Evolutionary conservation across 2,797 vertebrate species (phyloP).

Genomic region (Premnoplex brunnescens): DNA sequence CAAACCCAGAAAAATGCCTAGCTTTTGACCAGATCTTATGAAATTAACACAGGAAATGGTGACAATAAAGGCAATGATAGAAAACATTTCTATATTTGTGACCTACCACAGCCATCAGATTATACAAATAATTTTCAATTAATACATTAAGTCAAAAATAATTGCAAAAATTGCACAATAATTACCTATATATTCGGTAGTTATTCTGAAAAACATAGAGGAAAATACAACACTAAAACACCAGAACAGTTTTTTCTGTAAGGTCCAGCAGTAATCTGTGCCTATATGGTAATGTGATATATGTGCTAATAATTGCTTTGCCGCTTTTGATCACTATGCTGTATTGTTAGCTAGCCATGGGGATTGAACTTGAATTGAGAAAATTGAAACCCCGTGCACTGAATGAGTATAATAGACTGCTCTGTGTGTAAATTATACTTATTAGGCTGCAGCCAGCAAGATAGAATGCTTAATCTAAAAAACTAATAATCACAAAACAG

Average conservation of each 20-base stretch:
- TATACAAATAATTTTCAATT: background rate
- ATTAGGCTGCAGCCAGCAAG: background rate
- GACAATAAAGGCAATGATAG: background rate
- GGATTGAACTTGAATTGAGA: background rate
- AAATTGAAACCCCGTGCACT: background rate
- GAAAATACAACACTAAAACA: background rate
- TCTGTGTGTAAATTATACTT: slow-evolving; percentile 15
- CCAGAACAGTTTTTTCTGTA: background rate
- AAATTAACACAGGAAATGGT: background rate
- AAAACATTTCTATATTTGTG: background rate
- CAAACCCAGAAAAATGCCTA: background rate
- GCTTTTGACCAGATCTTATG: background rate
- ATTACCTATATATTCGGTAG: background rate
- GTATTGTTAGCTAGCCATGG: background rate
- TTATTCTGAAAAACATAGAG: background rate
- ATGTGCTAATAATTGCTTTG: background rate
- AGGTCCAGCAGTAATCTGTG: background rate
- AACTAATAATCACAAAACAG: slow-evolving; percentile 50
- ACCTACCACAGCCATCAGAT: background rate
- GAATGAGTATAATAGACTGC: slow-evolving; percentile 1
- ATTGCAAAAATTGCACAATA: background rate
- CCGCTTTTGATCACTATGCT: background rate
- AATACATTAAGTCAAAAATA: background rate
- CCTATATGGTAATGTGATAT: background rate
- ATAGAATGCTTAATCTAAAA: slow-evolving; percentile 61